Base-by-base conservation (phyloP, 2,113 vertebrate genomes). In the Phalacrocorax carbo region DNA sequence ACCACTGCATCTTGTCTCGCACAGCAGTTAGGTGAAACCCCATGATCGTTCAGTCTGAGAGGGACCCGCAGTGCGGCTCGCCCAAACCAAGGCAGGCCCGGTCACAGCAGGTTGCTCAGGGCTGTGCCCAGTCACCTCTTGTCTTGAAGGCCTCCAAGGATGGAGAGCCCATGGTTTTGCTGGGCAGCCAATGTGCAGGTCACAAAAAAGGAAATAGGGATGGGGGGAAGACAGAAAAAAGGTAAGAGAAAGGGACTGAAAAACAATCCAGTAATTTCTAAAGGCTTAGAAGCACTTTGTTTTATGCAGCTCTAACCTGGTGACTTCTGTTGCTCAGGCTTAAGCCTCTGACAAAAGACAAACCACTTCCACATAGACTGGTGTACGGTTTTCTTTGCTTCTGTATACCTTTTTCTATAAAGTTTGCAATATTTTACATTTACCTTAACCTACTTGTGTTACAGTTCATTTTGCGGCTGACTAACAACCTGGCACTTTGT, bases 1-100 rank as follows among this genome's bases (percentile, higher is more conserved):
- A 27, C 13, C 19, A 1, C 27, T 9, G 38, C 7, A 46, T 16
- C 34, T 26, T 34, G 4, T 32, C 57, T 68, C 0, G 0, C 3
- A 9, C 0, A 30, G 34, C 15, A 54, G 34, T 3, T 30, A 4
- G 13, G 14, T 14, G 34, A 54, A 85, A 76, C 6, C 42, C 32
- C 17, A 13, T 44, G 62, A 42, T 8, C 1, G 0, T 34, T 64
- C n/a, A 7, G 11, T 15, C 11, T 30, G 46, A 52, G 34, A 27
- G 14, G 38, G 14, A n/a, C 10, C 2, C 0, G 0, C 0, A 0
- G 36, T 16, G 7, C 3, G 5, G 12, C 22, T 71, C 2, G 2
- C n/a, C 21, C 29, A 58, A 16, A 18, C 5, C 20, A n/a, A 32
- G n/a, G 55, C 23, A 66, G 46, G 13, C 15, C 40, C 2, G 5